Evolutionary conservation across 2,888 invertebrate genomes (phyloP).

Genomic region (Cordilura impudica): DNA sequence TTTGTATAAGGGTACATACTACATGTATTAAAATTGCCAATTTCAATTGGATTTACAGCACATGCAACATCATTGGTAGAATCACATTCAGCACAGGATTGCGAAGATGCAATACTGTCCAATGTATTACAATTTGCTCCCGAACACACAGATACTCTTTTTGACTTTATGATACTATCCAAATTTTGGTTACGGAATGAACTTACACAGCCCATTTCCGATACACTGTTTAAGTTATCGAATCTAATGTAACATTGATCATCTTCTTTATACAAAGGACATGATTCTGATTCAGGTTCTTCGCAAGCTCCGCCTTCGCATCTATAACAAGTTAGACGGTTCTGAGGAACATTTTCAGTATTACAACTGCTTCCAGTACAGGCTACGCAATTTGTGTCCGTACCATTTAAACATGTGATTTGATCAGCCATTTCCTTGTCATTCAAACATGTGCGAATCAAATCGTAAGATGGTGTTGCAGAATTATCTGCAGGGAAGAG

Average conservation of each 20-base stretch:
- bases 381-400: constrained; percentile 66
- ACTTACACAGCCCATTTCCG: constrained; percentile 71
- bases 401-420: constrained; percentile 60
- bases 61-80: constrained; percentile 68
- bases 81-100: constrained; percentile 70
- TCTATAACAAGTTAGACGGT: constrained; percentile 69
- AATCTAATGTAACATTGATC: constrained; percentile 71
- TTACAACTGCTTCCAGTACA: constrained; percentile 69
- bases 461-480: constrained; percentile 65
- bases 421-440: constrained; percentile 73
- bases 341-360: constrained; percentile 65
- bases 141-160: constrained; percentile 70
- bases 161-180: constrained; percentile 70
- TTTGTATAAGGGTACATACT: constrained; percentile 69
- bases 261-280: constrained; percentile 68
- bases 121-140: constrained; percentile 70
- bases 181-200: constrained; percentile 70
- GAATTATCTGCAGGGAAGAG: constrained; percentile 68
- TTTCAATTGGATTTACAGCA: constrained; percentile 67
- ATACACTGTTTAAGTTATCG: constrained; percentile 67
- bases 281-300: constrained; percentile 63
- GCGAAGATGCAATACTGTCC: constrained; percentile 57
- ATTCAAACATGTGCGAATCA: constrained; percentile 73
- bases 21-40: constrained; percentile 67
- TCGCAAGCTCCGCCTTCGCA: constrained; percentile 70